These are phyloP conservation scores for Scaptomyza pallida DNA, from an alignment of 1,140 invertebrate genomes.

Conservation along the genomic window DNA sequence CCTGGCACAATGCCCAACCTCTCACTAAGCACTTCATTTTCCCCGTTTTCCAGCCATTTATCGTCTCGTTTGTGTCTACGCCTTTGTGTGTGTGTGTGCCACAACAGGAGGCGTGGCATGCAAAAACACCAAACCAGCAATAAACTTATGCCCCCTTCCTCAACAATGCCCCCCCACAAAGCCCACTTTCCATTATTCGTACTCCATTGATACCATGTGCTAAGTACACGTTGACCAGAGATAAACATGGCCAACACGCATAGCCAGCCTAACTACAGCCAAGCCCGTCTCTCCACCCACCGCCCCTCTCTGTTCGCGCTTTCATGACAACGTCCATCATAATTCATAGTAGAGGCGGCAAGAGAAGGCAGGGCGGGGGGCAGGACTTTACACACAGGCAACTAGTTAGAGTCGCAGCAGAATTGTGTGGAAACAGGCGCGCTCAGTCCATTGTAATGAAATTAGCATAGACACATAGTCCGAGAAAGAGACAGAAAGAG, in stretches of 20 bases:
- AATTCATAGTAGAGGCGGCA: conserved; percentile 60
- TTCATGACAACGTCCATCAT: conserved; percentile 77
- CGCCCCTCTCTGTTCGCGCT: conserved; percentile 37
- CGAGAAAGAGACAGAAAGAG: neutral
- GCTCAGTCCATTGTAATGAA: conserved; percentile 62
- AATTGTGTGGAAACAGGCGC: conserved; percentile 4
- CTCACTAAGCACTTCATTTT: conserved; percentile 72
- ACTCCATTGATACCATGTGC: conserved; percentile 55
- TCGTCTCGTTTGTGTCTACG: conserved; percentile 15
- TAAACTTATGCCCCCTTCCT: conserved; percentile 39
- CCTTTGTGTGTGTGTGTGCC: conserved; percentile 8
- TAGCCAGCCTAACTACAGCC: conserved; percentile 18
- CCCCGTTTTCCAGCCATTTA: conserved; percentile 39
- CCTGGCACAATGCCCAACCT: conserved; percentile 40
- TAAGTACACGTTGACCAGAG: conserved; percentile 67
- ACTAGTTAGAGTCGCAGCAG: neutral
- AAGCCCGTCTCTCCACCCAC: neutral
- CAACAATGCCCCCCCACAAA: neutral
- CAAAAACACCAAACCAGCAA: conserved; percentile 74
- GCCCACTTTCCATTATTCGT: neutral
- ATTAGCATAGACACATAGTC: conserved; percentile 66
- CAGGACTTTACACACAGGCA: conserved; percentile 9
- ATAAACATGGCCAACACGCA: conserved; percentile 72
- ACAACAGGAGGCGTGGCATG: conserved; percentile 56
- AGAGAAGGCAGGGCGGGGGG: neutral